Evolutionary conservation across 2,888 invertebrate species (phyloP).

Genomic region (Melanargia galathea): DNA sequence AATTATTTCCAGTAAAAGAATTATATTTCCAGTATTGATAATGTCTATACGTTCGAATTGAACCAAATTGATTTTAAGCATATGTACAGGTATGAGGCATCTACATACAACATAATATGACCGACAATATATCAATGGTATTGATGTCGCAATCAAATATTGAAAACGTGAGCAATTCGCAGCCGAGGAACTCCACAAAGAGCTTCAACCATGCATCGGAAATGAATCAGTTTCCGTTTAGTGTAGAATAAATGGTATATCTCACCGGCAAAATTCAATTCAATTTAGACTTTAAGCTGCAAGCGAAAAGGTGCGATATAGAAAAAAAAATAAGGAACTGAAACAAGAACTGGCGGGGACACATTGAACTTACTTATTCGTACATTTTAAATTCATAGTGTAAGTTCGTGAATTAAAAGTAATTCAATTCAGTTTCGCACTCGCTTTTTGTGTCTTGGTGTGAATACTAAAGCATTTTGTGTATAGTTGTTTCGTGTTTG

Average conservation of each 20-base stretch:
- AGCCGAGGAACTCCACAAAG: conserved; percentile 77
- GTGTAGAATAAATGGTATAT: conserved; percentile 75
- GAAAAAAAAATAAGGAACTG: conserved; percentile 50
- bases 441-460: conserved; percentile 38
- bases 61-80: conserved; percentile 35
- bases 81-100: conserved; percentile 11
- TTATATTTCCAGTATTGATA: conserved; percentile 23
- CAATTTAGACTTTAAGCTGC: conserved; percentile 57
- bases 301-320: conserved; percentile 54
- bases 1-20: conserved; percentile 42
- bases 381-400: conserved; percentile 59
- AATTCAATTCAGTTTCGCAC: conserved; percentile 48
- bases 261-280: conserved; percentile 53
- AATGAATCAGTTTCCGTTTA: conserved; percentile 81
- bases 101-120: conserved; percentile 32
- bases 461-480: conserved; percentile 40
- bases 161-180: conserved; percentile 78
- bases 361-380: conserved; percentile 55
- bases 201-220: conserved; percentile 79
- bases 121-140: conserved; percentile 54
- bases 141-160: conserved; percentile 78
- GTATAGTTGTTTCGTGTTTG: conserved; percentile 1
- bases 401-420: conserved; percentile 58
- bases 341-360: conserved; percentile 56
- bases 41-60: not conserved